Conservation (phyloP, 2,888 invertebrate genomes). For the Syrphus vitripennis region DNA sequence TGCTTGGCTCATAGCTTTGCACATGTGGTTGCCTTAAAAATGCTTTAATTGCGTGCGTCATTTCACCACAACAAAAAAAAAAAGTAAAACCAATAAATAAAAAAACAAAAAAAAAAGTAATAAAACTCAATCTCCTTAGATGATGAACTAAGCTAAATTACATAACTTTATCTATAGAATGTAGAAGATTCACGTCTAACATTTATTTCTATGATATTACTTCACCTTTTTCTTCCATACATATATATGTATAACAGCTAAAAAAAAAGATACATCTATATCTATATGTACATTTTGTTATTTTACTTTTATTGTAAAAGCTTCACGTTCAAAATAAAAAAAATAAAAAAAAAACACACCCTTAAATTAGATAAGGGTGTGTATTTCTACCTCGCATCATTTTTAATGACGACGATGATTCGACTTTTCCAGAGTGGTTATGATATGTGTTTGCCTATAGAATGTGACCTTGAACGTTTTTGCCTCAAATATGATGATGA, state of each 20-base stretch:
- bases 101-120: neutral
- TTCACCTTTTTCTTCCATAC: neutral
- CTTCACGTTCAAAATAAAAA: neutral
- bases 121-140: slow-evolving; percentile 20
- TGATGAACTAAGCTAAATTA: slow-evolving; percentile 18
- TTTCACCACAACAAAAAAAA: neutral
- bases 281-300: neutral
- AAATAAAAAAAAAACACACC: slow-evolving; percentile 14
- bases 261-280: neutral
- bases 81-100: neutral
- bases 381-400: slow-evolving; percentile 7
- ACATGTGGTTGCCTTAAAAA: slow-evolving; percentile 36
- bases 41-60: slow-evolving; percentile 37
- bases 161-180: neutral
- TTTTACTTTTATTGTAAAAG: slow-evolving; percentile 4
- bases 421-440: slow-evolving; percentile 8
- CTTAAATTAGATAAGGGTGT: slow-evolving; percentile 21
- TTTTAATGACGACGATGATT: slow-evolving; percentile 44
- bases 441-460: slow-evolving; percentile 20
- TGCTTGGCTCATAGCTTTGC: slow-evolving; percentile 14
- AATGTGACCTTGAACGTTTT: slow-evolving; percentile 57
- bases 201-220: slow-evolving; percentile 32
- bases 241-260: neutral
- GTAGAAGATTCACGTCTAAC: neutral
- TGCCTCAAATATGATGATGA: slow-evolving; percentile 9